Base-by-base conservation (phyloP, 2,797 vertebrate genomes). In the Brachyalestes nurse region DNA sequence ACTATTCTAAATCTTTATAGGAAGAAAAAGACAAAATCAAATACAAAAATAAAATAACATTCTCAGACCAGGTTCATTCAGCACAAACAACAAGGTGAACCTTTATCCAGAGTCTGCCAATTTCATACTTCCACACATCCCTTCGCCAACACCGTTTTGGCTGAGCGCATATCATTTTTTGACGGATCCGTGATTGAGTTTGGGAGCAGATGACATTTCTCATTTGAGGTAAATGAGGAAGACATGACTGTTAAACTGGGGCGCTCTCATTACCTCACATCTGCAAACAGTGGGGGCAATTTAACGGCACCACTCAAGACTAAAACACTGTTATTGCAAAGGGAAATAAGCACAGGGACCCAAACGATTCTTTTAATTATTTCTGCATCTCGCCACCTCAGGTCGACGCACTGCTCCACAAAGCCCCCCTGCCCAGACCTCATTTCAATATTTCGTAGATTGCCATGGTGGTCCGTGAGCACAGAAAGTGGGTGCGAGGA, bases 301-400 rank as follows among this genome's bases (percentile, higher is more conserved):
- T 93, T 92, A 92, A 88, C 87, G 87, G 86, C 77, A 82, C 74
- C 76, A 83, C 75, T 84, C 83, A 82, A 69, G 76, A 77, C 79
- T 86, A 86, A 83, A 80, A 77, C 80, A 75, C 77, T 75, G 84
- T 87, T 87, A 88, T 89, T 83, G 78, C 74, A 53, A 81, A 85
- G 85, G 89, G 89, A 94, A 94, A 93, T 92, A 89, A 90, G 88
- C 84, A 75, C 82, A 77, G 86, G 88, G 86, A 89, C 86, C 85
- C 90, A 88, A 93, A 93, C 90, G 88, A 91, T 91, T 80, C 92
- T 92, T 91, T 93, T 94, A 94, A 94, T 95, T 94, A 94, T 88
- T 89, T 86, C 81, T 82, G 67, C 77, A 77, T 83, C 81, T 79
- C 83, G 13, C 53, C 23, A 47, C 80, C 75, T 75, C 17, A 38